These are phyloP conservation scores for Eumaeus atala DNA, from an alignment of 1,140 invertebrate species.

Conservation along the genomic window DNA sequence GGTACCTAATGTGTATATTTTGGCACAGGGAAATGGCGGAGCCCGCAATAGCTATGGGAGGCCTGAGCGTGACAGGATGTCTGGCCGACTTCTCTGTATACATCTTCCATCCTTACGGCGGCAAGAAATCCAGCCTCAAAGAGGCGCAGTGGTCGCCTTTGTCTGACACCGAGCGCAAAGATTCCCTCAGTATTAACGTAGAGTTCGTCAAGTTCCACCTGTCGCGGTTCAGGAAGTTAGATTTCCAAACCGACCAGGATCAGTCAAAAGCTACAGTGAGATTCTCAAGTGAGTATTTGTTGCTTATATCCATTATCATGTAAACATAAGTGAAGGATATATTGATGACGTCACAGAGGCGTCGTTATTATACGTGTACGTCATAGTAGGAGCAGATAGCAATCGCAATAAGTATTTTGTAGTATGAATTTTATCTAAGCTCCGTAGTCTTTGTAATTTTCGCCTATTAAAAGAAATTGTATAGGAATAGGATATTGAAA, in stretches of 20 bases:
- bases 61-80: slow-evolving; percentile 94
- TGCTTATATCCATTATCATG: too few relatives aligned
- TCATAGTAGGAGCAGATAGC: too few relatives aligned
- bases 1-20: not conserved
- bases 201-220: slow-evolving; percentile 98
- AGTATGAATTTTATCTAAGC: too few relatives aligned
- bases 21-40: slow-evolving; percentile 75
- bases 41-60: slow-evolving; percentile 83
- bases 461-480: too few relatives aligned
- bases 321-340: too few relatives aligned
- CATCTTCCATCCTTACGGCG: slow-evolving; percentile 98
- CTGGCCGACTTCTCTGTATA: slow-evolving; percentile 97
- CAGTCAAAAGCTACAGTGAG: slow-evolving; percentile 86
- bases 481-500: too few relatives aligned
- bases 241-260: slow-evolving; percentile 79
- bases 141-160: slow-evolving; percentile 90
- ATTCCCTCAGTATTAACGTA: slow-evolving; percentile 96
- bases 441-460: too few relatives aligned
- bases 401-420: too few relatives aligned
- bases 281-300: slow-evolving; percentile 86
- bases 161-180: slow-evolving; percentile 92
- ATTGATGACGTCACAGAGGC: too few relatives aligned
- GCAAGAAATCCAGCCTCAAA: slow-evolving; percentile 86
- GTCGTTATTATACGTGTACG: too few relatives aligned
- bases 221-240: slow-evolving; percentile 89